Evolutionary conservation across 2,113 vertebrate genomes (phyloP).

Genomic region (Paradoxurus hermaphroditus): DNA sequence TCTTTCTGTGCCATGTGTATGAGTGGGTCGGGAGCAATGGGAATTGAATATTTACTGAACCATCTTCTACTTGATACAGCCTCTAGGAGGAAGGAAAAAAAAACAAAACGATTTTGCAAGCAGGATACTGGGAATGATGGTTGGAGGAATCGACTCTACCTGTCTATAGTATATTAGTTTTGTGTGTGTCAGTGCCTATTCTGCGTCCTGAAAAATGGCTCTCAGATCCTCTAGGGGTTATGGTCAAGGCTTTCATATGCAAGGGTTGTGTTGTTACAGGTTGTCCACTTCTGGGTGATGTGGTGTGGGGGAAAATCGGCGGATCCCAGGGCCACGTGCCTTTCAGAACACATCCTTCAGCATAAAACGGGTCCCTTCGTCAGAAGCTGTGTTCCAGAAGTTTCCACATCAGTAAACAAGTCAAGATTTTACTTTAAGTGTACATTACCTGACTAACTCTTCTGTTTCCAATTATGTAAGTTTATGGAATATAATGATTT

Average conservation of each 20-base stretch:
- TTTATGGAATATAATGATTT: not conserved
- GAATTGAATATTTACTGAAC: not conserved
- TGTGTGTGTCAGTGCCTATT: not conserved
- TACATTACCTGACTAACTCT: not conserved
- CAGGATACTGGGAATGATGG: not conserved
- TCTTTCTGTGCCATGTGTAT: not conserved
- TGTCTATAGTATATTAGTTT: not conserved
- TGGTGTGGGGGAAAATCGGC: not conserved
- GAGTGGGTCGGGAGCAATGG: not conserved
- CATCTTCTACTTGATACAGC: not conserved
- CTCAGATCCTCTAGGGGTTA: rapidly evolving
- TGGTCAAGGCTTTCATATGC: not conserved
- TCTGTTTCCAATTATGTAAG: not conserved
- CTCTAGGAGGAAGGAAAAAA: not conserved
- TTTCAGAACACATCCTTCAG: not conserved
- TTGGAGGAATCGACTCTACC: not conserved
- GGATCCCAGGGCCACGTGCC: not conserved
- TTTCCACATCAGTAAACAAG: not conserved
- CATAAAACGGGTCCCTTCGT: not conserved
- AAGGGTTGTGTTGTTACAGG: not conserved
- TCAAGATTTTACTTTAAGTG: not conserved
- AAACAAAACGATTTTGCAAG: not conserved
- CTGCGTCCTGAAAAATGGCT: not conserved
- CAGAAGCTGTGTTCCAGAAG: not conserved
- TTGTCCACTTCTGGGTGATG: not conserved